Base-by-base conservation (phyloP, 2,888 invertebrate genomes). In the Alviniconcha strummeri region DNA sequence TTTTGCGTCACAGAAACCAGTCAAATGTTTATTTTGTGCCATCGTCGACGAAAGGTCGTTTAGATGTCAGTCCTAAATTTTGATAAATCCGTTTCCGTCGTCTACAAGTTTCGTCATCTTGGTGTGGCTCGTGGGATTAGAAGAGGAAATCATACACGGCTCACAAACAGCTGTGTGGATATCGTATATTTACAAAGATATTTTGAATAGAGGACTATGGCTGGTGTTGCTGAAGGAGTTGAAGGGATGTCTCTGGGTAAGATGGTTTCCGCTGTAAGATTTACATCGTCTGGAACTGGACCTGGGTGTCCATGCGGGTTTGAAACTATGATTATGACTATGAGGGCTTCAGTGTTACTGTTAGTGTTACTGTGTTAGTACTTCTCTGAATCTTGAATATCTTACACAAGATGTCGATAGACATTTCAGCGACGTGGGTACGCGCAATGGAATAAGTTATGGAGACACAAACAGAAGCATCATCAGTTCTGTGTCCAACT, bases 171-270 rank as follows among this genome's bases (percentile, higher is more conserved):
- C 52, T 64, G 60, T 60, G 60, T 60, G 56, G 4, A 57, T n/a
- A 19, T 57, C 19, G 57, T 4, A 13, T 3, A 19, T 19, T n/a
- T 19, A 5, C n/a, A 13, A 19, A 57, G 11, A 17, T 19, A 57
- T 52, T 13, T 4, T 57, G 17, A 57, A 57, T 15, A 5, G 8
- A 60, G 60, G n/a, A 52, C 60, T 52, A 88, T 89, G 89, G 83
- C 88, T 80, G 87, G 86, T 54, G 83, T 88, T 5, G 80, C 85
- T 64, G 82, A 87, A 74, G 86, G 82, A 82, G 83, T 87, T 5
- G 84, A 83, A 82, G 84, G 84, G 9, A 80, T 89, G 84, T 88
- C 86, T 81, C 72, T 89, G 77, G 88, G 89, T 89, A 87, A 84
- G 86, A 67, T 56, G 11, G n/a, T 72, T 64, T 5, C 15, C 7